A percentile compares a stretch with the other conserved stretches of the same genome.
Evolutionary conservation across 1,140 invertebrate genomes (phyloP).

Genomic region (Caenorhabditis latens): DNA sequence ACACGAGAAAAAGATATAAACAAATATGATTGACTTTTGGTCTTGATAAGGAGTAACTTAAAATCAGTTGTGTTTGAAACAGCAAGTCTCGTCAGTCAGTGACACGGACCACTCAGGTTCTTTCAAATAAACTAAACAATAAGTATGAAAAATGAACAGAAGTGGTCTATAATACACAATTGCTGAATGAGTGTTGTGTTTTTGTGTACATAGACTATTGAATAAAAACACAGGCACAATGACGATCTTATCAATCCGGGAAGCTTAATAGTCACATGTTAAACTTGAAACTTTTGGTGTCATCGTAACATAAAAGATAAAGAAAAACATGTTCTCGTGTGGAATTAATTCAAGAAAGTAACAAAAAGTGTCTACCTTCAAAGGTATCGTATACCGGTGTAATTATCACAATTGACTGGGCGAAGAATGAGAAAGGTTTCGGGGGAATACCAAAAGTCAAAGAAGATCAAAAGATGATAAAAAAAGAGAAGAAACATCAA

Average conservation of each 20-base stretch:
- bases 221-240: slow-evolving; percentile 4
- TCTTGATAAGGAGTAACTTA: too few relatives aligned
- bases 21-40: neutral
- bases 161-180: neutral
- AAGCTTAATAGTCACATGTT: slow-evolving; percentile 14
- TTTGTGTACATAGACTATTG: slow-evolving; percentile 18
- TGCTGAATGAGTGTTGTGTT: neutral
- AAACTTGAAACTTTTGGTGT: slow-evolving; percentile 26
- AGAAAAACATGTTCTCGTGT: neutral
- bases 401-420: too few relatives aligned
- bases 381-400: neutral
- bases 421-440: too few relatives aligned
- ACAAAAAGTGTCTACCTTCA: neutral
- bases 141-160: neutral
- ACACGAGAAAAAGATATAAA: neutral
- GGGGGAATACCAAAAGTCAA: too few relatives aligned
- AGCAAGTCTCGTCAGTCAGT: too few relatives aligned
- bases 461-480: too few relatives aligned
- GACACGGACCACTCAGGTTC: too few relatives aligned
- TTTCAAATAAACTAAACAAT: neutral
- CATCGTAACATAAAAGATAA: neutral
- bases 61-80: too few relatives aligned
- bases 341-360: neutral
- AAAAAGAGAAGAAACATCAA: too few relatives aligned
- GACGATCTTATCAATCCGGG: neutral